Evolutionary conservation across 2,797 vertebrate genomes (phyloP), one percentile per base, ranked within the genome.

Genomic region (Valencia hispanica): DNA sequence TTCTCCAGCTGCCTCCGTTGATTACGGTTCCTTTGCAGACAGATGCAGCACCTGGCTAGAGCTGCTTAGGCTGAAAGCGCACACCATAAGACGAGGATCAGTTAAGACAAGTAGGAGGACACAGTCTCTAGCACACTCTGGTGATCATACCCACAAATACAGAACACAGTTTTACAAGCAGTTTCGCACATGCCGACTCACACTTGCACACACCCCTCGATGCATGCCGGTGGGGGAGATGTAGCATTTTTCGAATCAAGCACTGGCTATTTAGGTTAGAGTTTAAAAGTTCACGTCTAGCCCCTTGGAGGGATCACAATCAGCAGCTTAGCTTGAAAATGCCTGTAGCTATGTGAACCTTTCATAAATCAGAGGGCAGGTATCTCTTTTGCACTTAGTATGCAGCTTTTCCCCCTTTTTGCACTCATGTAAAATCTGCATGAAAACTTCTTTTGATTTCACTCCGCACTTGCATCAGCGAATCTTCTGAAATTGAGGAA

Each of bases 11-110:
- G 95, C 97, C 95, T 97, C 97, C 96, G 92, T 98, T 99, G 98
- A 99, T 98, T 98, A 98, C 97, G 97, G 97, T 99, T 99, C 98
- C 98, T 99, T 99, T 99, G 98, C 98, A 99, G 97, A 99, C 97
- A 99, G 98, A 99, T 99, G 98, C 98, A 99, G 97, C 97, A 98
- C 97, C 97, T 99, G 98, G 98, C 98, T 99, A 99, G 98, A 99
- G 96, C 97, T 99, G 96, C 97, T 99, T 98, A 99, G 96, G 97
- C 97, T 98, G 97, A 99, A 99, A 98, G 98, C 98, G 97, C 97
- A 99, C 96, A 98, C 97, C 97, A 98, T 99, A 97, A 99, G 98
- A 96, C 98, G 98, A 85, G 98, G 98, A 99, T 99, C 98, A 96
- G 97, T 99, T 98, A 99, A 99, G 96, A 99, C 98, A 99, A 99